A percentile compares a stretch with the other conserved stretches of the same genome.
Evolutionary conservation across 2,113 vertebrate genomes (phyloP).

Genomic region (Lonchura striata): DNA sequence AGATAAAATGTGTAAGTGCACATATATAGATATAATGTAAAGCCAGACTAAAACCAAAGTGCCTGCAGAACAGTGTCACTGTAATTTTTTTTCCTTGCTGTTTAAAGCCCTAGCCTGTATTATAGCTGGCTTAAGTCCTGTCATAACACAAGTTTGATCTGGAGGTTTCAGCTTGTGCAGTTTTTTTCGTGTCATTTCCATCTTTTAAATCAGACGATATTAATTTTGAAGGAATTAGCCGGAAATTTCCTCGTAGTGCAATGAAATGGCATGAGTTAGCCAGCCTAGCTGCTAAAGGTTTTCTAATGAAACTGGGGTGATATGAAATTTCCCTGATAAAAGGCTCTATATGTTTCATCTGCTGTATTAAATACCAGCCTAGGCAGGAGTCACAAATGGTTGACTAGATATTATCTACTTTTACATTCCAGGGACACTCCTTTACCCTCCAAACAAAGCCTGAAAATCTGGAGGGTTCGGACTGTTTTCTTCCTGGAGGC

Average conservation of each 20-base stretch:
- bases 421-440: constrained; percentile 38
- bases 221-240: constrained; percentile 73
- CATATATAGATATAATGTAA: background rate
- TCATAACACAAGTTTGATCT: constrained; percentile 55
- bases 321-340: constrained; percentile 59
- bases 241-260: constrained; percentile 43
- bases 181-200: constrained; percentile 27
- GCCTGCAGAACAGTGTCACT: background rate
- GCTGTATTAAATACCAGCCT: constrained; percentile 32
- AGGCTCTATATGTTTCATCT: constrained; percentile 25
- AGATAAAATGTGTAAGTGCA: background rate
- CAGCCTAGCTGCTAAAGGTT: constrained; percentile 46
- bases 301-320: constrained; percentile 54
- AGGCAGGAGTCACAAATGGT: background rate
- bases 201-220: constrained; percentile 58
- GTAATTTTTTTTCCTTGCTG: background rate
- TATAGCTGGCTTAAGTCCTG: constrained; percentile 55
- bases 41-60: background rate
- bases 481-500: background rate
- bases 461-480: background rate
- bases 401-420: constrained; percentile 11
- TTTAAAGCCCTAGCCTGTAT: constrained; percentile 44
- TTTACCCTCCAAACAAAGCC: constrained; percentile 19
- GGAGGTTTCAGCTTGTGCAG: constrained; percentile 35
- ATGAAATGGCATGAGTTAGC: constrained; percentile 52